Evolutionary conservation across 2,888 invertebrate genomes (phyloP), one percentile per base, ranked within the genome.

Genomic region (Drosophila recens): DNA sequence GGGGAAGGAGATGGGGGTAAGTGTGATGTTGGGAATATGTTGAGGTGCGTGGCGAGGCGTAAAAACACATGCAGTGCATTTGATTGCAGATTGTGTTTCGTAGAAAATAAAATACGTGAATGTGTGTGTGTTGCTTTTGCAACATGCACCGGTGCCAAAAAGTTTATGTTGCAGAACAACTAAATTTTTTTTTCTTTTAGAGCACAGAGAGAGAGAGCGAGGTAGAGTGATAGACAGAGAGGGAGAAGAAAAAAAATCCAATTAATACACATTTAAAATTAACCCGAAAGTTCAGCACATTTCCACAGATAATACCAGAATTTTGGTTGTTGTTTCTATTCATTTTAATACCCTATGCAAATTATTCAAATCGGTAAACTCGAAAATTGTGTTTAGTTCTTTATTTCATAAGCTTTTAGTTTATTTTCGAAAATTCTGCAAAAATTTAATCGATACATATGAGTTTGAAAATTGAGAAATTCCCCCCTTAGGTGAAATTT

Each of bases 21-120:
- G 23, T 30, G 46, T 17, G 13, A 27, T 20, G 40, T 23, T 40
- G 30, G 48, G 15, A 43, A 49, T 48, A 48, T 38, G 43, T 62
- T 58, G 46, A 58, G 75, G 54, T 67, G 67, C 67, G 62, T 79
- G 67, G 61, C 62, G 59, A 73, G 79, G 69, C 64, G 75, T 72
- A 56, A 68, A 84, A 88, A 71, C 65, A 81, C 71, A 79, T 82
- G 75, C 75, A 82, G 38, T 51, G 54, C 69, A 76, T 71, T 79
- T 68, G 82, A 67, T 63, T 82, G 72, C 69, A 75, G 62, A 70
- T 72, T 75, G 70, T 75, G 51, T 69, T 73, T 67, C 61, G 67
- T 36, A 23, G 45, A 56, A 71, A 51, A 59, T 70, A 36, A 61
- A 46, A 51, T 46, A 23, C n/a, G 15, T 11, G 38, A 46, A 17